Evolutionary conservation across 2,888 invertebrate species (phyloP).

Genomic region (Parapristionchus giblindavisi): DNA sequence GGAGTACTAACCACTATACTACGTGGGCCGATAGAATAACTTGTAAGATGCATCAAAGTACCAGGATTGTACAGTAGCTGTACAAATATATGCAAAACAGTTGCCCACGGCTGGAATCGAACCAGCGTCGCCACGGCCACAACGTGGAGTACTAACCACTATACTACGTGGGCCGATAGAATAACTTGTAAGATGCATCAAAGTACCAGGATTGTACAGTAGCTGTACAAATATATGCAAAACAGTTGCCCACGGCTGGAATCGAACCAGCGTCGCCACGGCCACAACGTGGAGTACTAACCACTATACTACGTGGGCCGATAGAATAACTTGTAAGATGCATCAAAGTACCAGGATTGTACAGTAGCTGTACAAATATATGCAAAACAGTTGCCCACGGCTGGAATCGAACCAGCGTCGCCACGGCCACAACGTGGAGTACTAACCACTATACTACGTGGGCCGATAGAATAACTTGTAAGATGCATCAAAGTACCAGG

Average conservation of each 20-base stretch:
- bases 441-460: constrained; percentile 61
- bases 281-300: constrained; percentile 61
- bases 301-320: constrained; percentile 59
- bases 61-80: too few relatives aligned
- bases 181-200: not conserved
- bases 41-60: too few relatives aligned
- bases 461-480: constrained; percentile 42
- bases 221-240: too few relatives aligned
- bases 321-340: constrained; percentile 26
- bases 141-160: constrained; percentile 61
- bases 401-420: constrained; percentile 58
- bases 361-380: too few relatives aligned
- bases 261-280: constrained; percentile 59
- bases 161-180: constrained; percentile 55
- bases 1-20: constrained; percentile 62
- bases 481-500: too few relatives aligned
- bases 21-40: constrained; percentile 48
- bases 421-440: constrained; percentile 61
- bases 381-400: constrained; percentile 26
- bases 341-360: too few relatives aligned
- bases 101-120: constrained; percentile 49
- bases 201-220: too few relatives aligned
- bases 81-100: constrained; percentile 18
- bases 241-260: constrained; percentile 41
- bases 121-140: constrained; percentile 59